Percentiles rank a stretch among this genome's conserved stretches.
These are phyloP conservation scores for Helicoverpa zea DNA, from an alignment of 1,140 invertebrate genomes.

Conservation along the genomic window DNA sequence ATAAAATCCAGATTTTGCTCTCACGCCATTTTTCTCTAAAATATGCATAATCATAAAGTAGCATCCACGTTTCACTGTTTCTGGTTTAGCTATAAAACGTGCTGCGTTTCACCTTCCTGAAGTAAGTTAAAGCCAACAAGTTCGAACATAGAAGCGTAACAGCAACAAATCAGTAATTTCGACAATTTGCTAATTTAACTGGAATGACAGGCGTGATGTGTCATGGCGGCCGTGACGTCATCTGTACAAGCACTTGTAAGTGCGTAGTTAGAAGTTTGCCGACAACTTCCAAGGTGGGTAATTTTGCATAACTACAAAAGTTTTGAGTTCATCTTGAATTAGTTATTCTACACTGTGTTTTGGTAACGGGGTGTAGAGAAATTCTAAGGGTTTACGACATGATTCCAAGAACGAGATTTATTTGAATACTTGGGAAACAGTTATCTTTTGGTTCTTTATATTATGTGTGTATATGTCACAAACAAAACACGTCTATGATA, in stretches of 20 bases:
- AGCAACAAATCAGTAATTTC: slow-evolving; percentile 26
- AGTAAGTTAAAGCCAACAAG: not conserved
- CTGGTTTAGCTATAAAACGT: too few relatives aligned
- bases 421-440: not conserved
- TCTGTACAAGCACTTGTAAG: slow-evolving; percentile 21
- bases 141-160: not conserved
- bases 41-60: too few relatives aligned
- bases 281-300: slow-evolving; percentile 32
- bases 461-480: too few relatives aligned
- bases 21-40: too few relatives aligned
- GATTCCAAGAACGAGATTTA: not conserved
- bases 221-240: slow-evolving; percentile 35
- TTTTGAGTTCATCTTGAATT: slow-evolving; percentile 43
- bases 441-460: too few relatives aligned
- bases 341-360: slow-evolving; percentile 29
- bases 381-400: slow-evolving; percentile 1
- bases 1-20: not conserved
- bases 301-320: slow-evolving; percentile 44
- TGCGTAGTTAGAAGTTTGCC: slow-evolving; percentile 37
- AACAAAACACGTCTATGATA: too few relatives aligned
- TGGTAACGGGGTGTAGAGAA: slow-evolving; percentile 21
- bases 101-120: too few relatives aligned
- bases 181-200: slow-evolving; percentile 9
- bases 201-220: slow-evolving; percentile 27
- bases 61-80: too few relatives aligned